Evolutionary conservation across 35 echinoderm and acorn worm species (phyloP).

Genomic region (Chiridota heheva): DNA sequence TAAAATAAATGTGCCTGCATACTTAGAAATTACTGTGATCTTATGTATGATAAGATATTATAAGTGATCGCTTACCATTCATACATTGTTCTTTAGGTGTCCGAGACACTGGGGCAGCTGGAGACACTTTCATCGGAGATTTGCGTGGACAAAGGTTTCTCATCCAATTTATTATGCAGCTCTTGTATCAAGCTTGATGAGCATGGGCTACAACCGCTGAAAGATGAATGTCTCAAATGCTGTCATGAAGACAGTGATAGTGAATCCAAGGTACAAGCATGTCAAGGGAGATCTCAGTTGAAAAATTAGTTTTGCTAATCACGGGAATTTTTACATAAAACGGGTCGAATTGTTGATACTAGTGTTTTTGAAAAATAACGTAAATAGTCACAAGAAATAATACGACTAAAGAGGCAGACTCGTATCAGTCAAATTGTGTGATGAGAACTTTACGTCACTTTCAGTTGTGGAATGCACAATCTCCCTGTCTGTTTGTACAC

Average conservation of each 20-base stretch:
- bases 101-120: conserved; percentile 41
- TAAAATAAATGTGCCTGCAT: too few species aligned
- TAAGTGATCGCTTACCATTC: too few species aligned
- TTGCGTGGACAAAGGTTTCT: conserved; percentile 67
- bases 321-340: neutral
- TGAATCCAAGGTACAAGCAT: conserved; percentile 22
- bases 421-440: too few species aligned
- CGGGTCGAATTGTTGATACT: too few species aligned
- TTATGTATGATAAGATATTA: too few species aligned
- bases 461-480: too few species aligned
- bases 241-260: conserved; percentile 79
- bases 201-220: conserved; percentile 46
- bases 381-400: neutral
- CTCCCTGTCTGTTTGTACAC: too few species aligned
- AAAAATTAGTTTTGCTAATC: neutral
- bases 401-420: neutral
- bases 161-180: conserved; percentile 89
- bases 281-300: neutral
- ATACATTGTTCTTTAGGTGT: conserved; percentile 39
- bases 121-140: conserved; percentile 50
- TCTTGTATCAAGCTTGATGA: conserved; percentile 58
- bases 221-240: conserved; percentile 61
- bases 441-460: too few species aligned
- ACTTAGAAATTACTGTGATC: too few species aligned
- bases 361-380: neutral